phyloP scores from a whole-genome alignment of 35 echinoderm and acorn worm genomes.

The Heliocidaris erythrogramma region DNA sequence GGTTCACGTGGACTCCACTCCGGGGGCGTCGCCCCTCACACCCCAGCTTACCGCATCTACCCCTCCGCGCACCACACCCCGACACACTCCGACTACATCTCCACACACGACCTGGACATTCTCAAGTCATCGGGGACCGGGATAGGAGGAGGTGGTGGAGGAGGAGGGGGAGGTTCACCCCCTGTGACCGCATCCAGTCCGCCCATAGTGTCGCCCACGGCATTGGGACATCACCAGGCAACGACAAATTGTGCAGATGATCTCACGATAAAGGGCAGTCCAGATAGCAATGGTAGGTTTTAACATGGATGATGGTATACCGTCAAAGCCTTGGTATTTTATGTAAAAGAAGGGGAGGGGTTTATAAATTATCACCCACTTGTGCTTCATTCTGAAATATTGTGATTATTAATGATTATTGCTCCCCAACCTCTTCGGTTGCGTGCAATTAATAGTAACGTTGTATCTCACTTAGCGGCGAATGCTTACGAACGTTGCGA shows the following conservation, averaged over 20 bases:
- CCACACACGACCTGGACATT: constrained; percentile 31
- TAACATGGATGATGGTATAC: not conserved
- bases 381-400: no score
- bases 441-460: no score
- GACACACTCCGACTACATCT: constrained; percentile 43
- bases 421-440: no score
- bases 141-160: not conserved
- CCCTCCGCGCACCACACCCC: constrained; percentile 27
- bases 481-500: no score
- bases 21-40: constrained; percentile 36
- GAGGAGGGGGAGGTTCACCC: constrained; percentile 16
- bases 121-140: constrained; percentile 35
- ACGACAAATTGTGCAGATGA: constrained; percentile 38
- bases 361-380: no score
- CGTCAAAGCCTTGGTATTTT: no score
- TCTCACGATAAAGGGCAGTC: constrained; percentile 43
- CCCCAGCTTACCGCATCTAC: constrained; percentile 38
- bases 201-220: constrained; percentile 37
- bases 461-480: no score
- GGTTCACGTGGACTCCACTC: constrained; percentile 19
- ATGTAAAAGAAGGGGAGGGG: no score
- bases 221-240: constrained; percentile 20
- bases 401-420: no score
- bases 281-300: constrained; percentile 41
- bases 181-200: constrained; percentile 48